A percentile compares a stretch with the other conserved stretches of the same genome.
phyloP scores from a whole-genome alignment of 2,888 invertebrate species.

The Mechanitis messenoides region DNA sequence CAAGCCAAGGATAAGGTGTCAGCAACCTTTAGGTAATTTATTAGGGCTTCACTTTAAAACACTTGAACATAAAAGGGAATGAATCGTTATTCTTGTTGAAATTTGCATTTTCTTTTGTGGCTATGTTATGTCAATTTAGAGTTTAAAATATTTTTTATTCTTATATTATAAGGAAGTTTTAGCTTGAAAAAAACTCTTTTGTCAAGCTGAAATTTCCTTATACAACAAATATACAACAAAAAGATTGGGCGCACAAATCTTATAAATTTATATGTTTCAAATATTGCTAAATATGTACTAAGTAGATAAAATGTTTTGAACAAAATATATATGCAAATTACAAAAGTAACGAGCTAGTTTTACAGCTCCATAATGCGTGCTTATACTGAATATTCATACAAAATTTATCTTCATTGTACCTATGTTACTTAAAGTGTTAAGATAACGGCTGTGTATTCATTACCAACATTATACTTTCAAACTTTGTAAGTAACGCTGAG shows the following conservation, averaged over 20 bases:
- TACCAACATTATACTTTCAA: conserved; percentile 3
- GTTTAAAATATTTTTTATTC: background rate
- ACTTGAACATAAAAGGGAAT: background rate
- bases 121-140: background rate
- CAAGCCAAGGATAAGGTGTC: conserved; percentile 1
- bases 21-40: background rate
- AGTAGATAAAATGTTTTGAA: too few species aligned
- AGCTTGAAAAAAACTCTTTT: too few species aligned
- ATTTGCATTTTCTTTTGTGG: background rate
- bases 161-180: too few species aligned
- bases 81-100: background rate
- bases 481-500: background rate
- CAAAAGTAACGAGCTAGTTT: background rate
- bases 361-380: conserved; percentile 4
- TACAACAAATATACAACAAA: too few species aligned
- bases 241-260: too few species aligned
- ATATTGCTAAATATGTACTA: too few species aligned
- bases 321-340: background rate
- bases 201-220: too few species aligned
- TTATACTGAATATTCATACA: conserved; percentile 1
- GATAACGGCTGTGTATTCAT: conserved; percentile 1
- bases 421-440: conserved; percentile 1
- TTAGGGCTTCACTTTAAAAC: conserved; percentile 1
- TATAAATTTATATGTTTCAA: too few species aligned
- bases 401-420: conserved; percentile 4